Evolutionary conservation across 2,797 vertebrate species (phyloP).

Genomic region (Notolabrus celidotus): DNA sequence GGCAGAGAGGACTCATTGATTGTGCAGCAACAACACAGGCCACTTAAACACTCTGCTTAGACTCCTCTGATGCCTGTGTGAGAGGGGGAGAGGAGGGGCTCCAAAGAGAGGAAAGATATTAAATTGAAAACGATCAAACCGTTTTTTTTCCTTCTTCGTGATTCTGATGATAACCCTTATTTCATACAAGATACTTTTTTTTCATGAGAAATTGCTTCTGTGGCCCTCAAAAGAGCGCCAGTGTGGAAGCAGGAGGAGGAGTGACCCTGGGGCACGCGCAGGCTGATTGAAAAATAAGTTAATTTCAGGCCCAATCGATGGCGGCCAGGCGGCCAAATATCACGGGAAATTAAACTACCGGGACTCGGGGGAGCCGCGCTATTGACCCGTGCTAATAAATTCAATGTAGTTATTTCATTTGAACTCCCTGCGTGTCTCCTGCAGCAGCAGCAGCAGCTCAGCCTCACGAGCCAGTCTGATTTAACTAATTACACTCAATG

Average conservation of each 20-base stretch:
- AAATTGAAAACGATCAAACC: constrained; percentile 81
- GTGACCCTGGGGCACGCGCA: constrained; percentile 93
- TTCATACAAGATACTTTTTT: constrained; percentile 84
- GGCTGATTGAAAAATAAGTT: constrained; percentile 99
- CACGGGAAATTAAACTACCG: constrained; percentile 99
- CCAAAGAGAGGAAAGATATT: constrained; percentile 54
- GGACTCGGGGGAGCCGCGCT: constrained; percentile 90
- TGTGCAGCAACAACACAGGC: constrained; percentile 65
- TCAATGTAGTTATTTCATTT: constrained; percentile 93
- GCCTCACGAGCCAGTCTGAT: constrained; percentile 90
- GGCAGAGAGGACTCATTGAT: constrained; percentile 73
- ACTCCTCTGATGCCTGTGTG: constrained; percentile 59
- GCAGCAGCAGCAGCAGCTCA: constrained; percentile 60
- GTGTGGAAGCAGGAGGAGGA: constrained; percentile 90
- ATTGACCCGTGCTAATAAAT: constrained; percentile 99
- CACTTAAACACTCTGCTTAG: constrained; percentile 75
- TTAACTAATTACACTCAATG: constrained; percentile 99
- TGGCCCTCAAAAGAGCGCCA: constrained; percentile 89
- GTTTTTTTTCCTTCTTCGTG: constrained; percentile 65
- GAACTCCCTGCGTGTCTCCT: constrained; percentile 82
- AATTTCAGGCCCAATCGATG: constrained; percentile 99
- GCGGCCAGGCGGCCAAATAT: constrained; percentile 99
- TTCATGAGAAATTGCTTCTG: constrained; percentile 92
- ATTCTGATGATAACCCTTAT: constrained; percentile 84
- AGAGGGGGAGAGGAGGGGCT: constrained; percentile 34